Base-by-base conservation (phyloP, 2,888 invertebrate genomes). In the Gibbula magus region DNA sequence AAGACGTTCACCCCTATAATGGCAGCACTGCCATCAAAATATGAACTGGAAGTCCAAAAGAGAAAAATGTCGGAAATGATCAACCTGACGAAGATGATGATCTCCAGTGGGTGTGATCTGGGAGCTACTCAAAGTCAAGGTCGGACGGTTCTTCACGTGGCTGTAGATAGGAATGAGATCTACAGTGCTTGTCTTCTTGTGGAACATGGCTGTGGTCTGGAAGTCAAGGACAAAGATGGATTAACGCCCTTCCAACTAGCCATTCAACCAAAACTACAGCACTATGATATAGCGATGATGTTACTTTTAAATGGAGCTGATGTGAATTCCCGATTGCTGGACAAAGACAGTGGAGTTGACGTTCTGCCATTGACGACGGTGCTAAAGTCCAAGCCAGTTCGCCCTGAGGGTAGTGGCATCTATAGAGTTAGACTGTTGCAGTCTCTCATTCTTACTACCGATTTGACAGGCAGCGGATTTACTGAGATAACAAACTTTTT, bases 251-350 rank as follows among this genome's bases (percentile, higher is more conserved):
- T 85, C 67, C 84, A 85, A n/a, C 35, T 76, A 1, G 83, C 84
- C 16, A 79, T 85, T 1, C 56, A 76, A 10, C 78, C 66, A 5
- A 67, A 80, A 22, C 61, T 53, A 39, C 79, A 78, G 3, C 67
- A 67, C 0, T 84, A 85, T 61, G 82, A 84, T 5, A 75, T 85
- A 13, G 84, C 85, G 7, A 75, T 78, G 29, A 77, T 73, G 25
- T 77, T 86, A 18, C 66, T 86, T n/a, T 52, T 82, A 16, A 84
- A 84, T 73, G 86, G 86, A 32, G 79, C 82, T 39, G 79, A 83
- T 56, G 74, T 70, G 7, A 61, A 77, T 54, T 32, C 39, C 10
- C 29, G 32, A 16, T 22, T 79, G 16, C 20, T 22, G 16, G 78
- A 78, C 32, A 35, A 51, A 70, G n/a, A 45, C 35, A 66, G 61